Base-by-base conservation (phyloP, 2,888 invertebrate species). In the Xestia ashworthii region DNA sequence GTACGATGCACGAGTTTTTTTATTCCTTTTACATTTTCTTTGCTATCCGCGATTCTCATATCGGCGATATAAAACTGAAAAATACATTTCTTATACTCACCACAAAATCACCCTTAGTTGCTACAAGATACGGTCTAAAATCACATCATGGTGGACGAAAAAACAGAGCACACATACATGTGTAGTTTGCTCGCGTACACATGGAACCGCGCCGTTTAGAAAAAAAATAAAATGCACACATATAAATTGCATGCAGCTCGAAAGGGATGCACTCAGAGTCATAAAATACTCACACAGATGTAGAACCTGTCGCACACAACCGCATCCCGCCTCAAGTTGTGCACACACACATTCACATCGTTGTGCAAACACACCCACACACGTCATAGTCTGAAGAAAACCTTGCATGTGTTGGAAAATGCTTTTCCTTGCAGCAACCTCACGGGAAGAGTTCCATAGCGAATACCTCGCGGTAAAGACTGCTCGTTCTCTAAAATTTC, bases 391-490 rank as follows among this genome's bases (percentile, higher is more conserved):
- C 91, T 89, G 91, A 96, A 96, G 96, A 96, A 96, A 96, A 94
- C 93, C 92, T 92, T 96, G 91, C 88, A 95, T 96, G 96, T 96
- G 96, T 96, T 95, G 95, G 93, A 94, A 95, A 96, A 96, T 96
- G 96, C 96, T 96, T 96, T 96, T 96, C 96, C 96, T 96, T 96
- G 96, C 96, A 95, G 93, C 96, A 95, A 96, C 95, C 96, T 96
- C 95, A 95, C 96, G 96, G 96, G 95, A 96, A 96, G 96, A 96
- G 96, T 96, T 96, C 94, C 96, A 96, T 94, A 96, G 96, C 96
- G 96, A 95, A 96, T 96, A 96, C 96, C 96, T 96, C 96, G 96
- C 96, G 96, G 96, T 96, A 96, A 96, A 96, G 96, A 96, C 96
- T 93, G 82, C 92, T 93, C 95, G 95, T 94, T 94, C 94, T 93